Base-by-base conservation (phyloP, 2,888 invertebrate species). In the Aricia artaxerxes region DNA sequence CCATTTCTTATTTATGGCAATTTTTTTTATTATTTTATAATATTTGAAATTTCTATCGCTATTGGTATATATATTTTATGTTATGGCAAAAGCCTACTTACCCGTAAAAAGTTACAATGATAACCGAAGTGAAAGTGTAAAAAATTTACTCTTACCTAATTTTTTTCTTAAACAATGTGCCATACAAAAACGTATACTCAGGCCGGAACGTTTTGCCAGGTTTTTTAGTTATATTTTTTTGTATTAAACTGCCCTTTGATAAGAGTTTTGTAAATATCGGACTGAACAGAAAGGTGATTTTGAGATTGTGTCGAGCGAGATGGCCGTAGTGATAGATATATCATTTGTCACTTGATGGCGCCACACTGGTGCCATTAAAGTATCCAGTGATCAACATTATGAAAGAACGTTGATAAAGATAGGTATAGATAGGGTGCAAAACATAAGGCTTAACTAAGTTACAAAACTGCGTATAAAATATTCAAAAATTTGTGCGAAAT, bases 131-230 rank as follows among this genome's bases (percentile, higher is more conserved):
- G 2, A 61, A 61, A 61, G 7, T 61, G 60, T 24, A 24, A 61
- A n/a, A 61, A 7, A n/a, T 6, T 6, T n/a, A 60, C n/a, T 60
- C 5, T 60, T 4, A n/a, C n/a, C 24, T n/a, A 7, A 6, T 5
- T 60, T 57, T 16, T n/a, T 2, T 64, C 31, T 69, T 69, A 13
- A 35, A 69, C 13, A 69, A 69, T 35, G 69, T 69, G 69, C 69
- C 69, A 69, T 69, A 69, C 11, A 69, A 69, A 38, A 69, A 1
- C 69, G 35, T 38, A 69, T 69, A 69, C 69, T 69, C 69, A 69
- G 35, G 4, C 69, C 35, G 69, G 13, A 35, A 69, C 31, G 35
- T 35, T 16, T 69, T 69, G 35, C 69, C 69, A 69, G 69, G 35
- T 35, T 69, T 24, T 64, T 61, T 64, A 61, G 24, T 69, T 69